These are phyloP conservation scores for Drosophila yakuba DNA, from an alignment of 1,140 invertebrate species.

Conservation along the genomic window DNA sequence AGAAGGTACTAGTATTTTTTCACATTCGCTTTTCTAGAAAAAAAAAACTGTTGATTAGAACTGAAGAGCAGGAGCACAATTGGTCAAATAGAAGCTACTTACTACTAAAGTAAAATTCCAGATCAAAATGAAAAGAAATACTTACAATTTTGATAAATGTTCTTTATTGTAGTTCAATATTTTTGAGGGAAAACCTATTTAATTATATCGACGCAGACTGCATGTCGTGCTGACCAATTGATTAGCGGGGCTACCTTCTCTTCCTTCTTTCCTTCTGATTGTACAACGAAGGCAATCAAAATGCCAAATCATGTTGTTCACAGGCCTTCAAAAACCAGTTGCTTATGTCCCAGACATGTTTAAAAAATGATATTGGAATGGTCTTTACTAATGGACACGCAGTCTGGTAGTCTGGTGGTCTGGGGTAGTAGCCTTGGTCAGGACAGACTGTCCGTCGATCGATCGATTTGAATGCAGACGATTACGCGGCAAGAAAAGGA, in stretches of 20 bases:
- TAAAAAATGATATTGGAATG: conserved; percentile 38
- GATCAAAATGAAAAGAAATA: too few species aligned
- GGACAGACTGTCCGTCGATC: conserved; percentile 36
- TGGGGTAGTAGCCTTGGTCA: conserved; percentile 37
- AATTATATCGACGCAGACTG: conserved; percentile 29
- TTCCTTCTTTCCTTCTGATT: background rate
- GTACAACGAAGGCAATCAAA: conserved; percentile 12
- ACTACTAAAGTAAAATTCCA: background rate
- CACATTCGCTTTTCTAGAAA: conserved; percentile 12
- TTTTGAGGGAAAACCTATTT: too few species aligned
- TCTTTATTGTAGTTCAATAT: too few species aligned
- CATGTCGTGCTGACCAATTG: conserved; percentile 43
- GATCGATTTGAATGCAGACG: conserved; percentile 42
- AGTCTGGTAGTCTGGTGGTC: conserved; percentile 10
- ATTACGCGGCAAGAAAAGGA: conserved; percentile 50
- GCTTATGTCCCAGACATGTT: conserved; percentile 44
- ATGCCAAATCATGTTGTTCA: conserved; percentile 46
- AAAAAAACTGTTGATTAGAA: conserved; percentile 16
- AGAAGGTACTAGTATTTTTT: conserved; percentile 3
- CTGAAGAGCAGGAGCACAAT: background rate
- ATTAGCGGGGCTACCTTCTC: conserved; percentile 37
- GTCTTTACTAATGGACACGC: conserved; percentile 38
- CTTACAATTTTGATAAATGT: too few species aligned
- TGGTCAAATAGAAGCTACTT: too few species aligned
- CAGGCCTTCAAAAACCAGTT: conserved; percentile 41